These are phyloP conservation scores for Plectrocnemia conspersa DNA, from an alignment of 1,140 invertebrate genomes.

Conservation along the genomic window DNA sequence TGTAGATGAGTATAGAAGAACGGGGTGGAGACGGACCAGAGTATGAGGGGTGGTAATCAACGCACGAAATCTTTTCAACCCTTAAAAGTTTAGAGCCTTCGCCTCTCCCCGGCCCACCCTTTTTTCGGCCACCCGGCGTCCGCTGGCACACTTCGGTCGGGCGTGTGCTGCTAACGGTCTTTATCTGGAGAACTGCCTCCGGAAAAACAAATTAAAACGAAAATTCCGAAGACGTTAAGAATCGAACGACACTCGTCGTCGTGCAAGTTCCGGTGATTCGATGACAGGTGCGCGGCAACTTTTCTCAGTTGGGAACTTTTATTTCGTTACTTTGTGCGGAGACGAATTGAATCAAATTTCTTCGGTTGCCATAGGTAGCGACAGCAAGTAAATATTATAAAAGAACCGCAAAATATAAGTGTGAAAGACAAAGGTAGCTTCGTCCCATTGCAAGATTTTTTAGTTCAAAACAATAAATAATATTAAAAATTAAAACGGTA, in stretches of 20 bases:
- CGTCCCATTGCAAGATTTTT: too few relatives aligned
- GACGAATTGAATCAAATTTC: too few relatives aligned
- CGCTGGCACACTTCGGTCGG: not conserved
- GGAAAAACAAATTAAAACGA: slow-evolving; percentile 35
- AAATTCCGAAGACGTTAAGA: slow-evolving; percentile 27
- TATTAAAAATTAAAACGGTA: too few relatives aligned
- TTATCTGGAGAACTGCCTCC: slow-evolving; percentile 31
- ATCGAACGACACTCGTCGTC: slow-evolving; percentile 18
- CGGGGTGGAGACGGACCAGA: not conserved
- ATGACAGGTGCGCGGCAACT: slow-evolving; percentile 21
- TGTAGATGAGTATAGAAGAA: slow-evolving; percentile 5
- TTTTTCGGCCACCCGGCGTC: not conserved
- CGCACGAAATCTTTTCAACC: slow-evolving; percentile 37
- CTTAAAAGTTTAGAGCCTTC: slow-evolving; percentile 36
- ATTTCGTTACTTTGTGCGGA: too few relatives aligned
- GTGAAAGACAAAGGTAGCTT: too few relatives aligned
- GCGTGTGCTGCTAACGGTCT: slow-evolving; percentile 33
- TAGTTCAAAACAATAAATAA: too few relatives aligned
- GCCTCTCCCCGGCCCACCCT: not conserved
- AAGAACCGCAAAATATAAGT: too few relatives aligned
- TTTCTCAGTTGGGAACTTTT: slow-evolving; percentile 1
- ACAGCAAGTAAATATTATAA: too few relatives aligned
- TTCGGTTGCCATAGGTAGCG: too few relatives aligned
- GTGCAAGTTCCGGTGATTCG: not conserved
- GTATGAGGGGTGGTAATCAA: slow-evolving; percentile 34